Conservation (phyloP, 64 coral and sea anemone genomes). For the Actinia tenebrosa region DNA sequence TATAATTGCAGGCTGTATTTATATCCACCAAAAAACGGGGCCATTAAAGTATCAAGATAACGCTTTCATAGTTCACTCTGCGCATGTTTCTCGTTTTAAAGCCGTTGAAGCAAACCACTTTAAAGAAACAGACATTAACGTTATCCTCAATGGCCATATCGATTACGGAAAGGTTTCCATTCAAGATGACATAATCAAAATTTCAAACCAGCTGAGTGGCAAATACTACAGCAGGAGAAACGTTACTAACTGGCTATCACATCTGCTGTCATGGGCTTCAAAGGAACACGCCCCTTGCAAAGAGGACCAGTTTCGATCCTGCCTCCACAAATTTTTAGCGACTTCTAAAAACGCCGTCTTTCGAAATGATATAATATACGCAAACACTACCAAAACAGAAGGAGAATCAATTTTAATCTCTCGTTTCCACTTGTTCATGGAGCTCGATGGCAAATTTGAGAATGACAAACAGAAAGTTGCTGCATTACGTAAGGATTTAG, state of each 20-base stretch:
- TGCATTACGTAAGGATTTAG: slow-evolving; percentile 25
- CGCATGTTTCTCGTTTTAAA: slow-evolving; percentile 16
- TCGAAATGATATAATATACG: slow-evolving; percentile 36
- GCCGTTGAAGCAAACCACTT: slow-evolving; percentile 29
- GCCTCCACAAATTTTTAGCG: slow-evolving; percentile 41
- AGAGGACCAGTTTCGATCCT: slow-evolving; percentile 21
- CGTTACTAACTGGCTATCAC: slow-evolving; percentile 42
- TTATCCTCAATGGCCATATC: slow-evolving; percentile 4
- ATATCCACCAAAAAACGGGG: not conserved
- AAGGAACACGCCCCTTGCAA: slow-evolving; percentile 19
- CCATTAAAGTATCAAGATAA: slow-evolving; percentile 24
- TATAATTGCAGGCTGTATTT: slow-evolving; percentile 26
- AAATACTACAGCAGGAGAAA: slow-evolving; percentile 17
- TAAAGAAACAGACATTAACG: slow-evolving; percentile 35
- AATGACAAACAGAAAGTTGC: slow-evolving; percentile 5
- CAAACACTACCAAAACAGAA: slow-evolving; percentile 18
- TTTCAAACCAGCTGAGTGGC: slow-evolving; percentile 25
- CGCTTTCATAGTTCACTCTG: not conserved
- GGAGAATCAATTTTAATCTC: slow-evolving; percentile 8
- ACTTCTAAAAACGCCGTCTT: slow-evolving; percentile 6
- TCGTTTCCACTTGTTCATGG: slow-evolving; percentile 40
- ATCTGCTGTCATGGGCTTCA: slow-evolving; percentile 36
- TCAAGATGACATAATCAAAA: slow-evolving; percentile 15
- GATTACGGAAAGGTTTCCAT: slow-evolving; percentile 17
- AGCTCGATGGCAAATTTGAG: not conserved